These are phyloP conservation scores for Caiman crocodilus DNA, from an alignment of 2,797 vertebrate genomes.

Conservation along the genomic window DNA sequence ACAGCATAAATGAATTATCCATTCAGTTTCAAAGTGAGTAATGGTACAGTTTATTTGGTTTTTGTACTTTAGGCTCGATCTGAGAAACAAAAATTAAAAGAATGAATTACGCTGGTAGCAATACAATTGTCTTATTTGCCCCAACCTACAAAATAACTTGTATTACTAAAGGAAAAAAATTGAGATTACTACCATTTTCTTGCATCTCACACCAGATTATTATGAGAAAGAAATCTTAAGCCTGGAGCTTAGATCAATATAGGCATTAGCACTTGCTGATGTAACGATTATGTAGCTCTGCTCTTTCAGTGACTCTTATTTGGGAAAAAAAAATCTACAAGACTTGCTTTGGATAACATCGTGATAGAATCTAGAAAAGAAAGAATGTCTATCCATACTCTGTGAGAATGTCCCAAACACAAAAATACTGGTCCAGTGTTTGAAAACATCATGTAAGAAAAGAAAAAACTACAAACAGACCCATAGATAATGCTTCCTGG, in stretches of 20 bases:
- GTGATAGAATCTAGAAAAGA: neutral
- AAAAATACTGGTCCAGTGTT: neutral
- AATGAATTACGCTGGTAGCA: constrained; percentile 20
- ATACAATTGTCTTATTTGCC: neutral
- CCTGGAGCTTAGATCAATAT: neutral
- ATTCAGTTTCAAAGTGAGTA: constrained; percentile 3
- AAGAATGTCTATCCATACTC: neutral
- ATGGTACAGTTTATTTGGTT: neutral
- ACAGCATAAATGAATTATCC: neutral
- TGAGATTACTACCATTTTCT: neutral
- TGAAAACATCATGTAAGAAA: neutral
- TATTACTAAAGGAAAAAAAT: neutral
- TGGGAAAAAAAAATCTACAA: neutral
- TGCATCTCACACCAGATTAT: constrained; percentile 4
- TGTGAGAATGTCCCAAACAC: neutral
- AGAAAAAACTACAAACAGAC: neutral
- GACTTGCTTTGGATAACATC: neutral
- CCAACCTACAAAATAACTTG: neutral
- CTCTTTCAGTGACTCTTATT: neutral
- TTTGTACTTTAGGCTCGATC: neutral
- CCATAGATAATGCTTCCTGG: neutral
- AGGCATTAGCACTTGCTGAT: neutral
- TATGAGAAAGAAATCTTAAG: neutral
- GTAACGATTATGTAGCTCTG: neutral
- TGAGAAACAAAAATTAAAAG: neutral